These are phyloP conservation scores for Synanthedon tipuliformis DNA, from an alignment of 2,888 invertebrate species.

Conservation along the genomic window DNA sequence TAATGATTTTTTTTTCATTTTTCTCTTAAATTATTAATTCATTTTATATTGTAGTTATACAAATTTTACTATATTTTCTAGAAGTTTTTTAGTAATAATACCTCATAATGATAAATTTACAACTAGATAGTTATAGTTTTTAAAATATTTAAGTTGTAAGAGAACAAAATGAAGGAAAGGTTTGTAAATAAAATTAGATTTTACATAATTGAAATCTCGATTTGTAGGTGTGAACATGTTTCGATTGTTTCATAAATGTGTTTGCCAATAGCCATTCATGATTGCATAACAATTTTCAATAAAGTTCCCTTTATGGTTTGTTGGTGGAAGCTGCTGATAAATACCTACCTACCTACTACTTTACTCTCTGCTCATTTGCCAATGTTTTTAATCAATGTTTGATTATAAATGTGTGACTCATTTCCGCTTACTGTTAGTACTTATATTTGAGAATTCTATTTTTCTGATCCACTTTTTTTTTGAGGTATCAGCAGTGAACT, in stretches of 20 bases:
- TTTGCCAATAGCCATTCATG: conserved; percentile 55
- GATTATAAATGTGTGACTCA: conserved; percentile 41
- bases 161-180: no score
- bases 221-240: conserved; percentile 21
- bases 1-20: no score
- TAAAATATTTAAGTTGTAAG: no score
- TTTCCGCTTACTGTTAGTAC: conserved; percentile 22
- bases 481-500: no score
- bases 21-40: no score
- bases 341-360: conserved; percentile 5
- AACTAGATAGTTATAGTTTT: no score
- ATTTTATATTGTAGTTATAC: no score
- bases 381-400: conserved; percentile 45
- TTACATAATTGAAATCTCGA: conserved; percentile 19
- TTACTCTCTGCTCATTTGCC: conserved; percentile 21
- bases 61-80: no score
- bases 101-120: no score
- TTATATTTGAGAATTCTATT: background rate
- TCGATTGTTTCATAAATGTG: conserved; percentile 45
- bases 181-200: conserved; percentile 16
- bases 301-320: conserved; percentile 54
- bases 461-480: no score
- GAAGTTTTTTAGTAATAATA: no score
- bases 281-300: conserved; percentile 64
- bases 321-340: conserved; percentile 41